Evolutionary conservation across 2,888 invertebrate species (phyloP).

Genomic region (Synergus japonicus): DNA sequence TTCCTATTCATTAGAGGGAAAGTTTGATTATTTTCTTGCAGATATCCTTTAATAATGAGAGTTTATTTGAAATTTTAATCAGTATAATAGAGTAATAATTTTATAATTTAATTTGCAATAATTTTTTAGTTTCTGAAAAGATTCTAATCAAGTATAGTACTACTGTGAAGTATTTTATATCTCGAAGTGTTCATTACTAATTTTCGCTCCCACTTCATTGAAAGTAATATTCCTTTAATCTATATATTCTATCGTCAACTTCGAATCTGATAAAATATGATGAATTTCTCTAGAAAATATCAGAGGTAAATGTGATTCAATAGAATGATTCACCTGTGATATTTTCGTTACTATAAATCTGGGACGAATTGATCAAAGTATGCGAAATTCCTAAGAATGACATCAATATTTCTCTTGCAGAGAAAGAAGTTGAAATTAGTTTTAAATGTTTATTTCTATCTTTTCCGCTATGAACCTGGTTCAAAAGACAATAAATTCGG

Average conservation of each 20-base stretch:
- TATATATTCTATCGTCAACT: background rate
- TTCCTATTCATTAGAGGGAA: background rate
- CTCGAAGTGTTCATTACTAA: background rate
- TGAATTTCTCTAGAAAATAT: background rate
- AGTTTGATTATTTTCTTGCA: background rate
- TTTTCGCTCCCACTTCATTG: background rate
- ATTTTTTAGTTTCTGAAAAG: no score
- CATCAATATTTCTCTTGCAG: background rate
- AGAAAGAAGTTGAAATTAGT: background rate
- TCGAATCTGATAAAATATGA: background rate
- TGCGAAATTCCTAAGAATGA: conserved; percentile 4
- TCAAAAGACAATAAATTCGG: no score
- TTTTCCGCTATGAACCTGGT: no score
- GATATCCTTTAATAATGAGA: background rate
- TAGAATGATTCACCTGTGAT: conserved; percentile 26
- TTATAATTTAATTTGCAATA: no score
- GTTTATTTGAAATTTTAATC: background rate
- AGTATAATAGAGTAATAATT: no score
- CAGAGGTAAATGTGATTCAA: background rate
- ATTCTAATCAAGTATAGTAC: background rate
- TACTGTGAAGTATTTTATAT: background rate
- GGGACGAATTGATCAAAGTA: background rate
- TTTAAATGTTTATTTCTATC: background rate
- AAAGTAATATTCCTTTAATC: background rate
- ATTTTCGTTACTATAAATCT: conserved; percentile 10